phyloP scores from a whole-genome alignment of 2,113 vertebrate genomes.

The Stigmatopora argus region DNA sequence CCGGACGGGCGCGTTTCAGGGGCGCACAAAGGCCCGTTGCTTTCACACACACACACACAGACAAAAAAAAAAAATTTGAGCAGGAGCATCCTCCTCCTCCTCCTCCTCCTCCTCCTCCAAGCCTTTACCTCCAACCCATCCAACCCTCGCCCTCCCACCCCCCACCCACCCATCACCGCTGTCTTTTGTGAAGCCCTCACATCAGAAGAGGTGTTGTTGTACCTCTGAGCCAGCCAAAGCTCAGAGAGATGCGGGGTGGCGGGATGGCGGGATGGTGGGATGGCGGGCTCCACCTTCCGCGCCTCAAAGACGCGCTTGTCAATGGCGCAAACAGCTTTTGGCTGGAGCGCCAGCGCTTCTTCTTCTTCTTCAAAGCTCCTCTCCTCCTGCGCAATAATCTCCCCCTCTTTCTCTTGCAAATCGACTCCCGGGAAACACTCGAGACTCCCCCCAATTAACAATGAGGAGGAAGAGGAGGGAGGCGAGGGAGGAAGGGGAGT shows the following conservation, averaged over 20 bases:
- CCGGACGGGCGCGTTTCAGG: slow-evolving; percentile 33
- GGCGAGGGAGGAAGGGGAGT: no score
- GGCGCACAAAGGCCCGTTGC: slow-evolving; percentile 43
- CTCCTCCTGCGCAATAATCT: slow-evolving; percentile 73
- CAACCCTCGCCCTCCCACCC: not conserved
- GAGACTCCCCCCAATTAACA: slow-evolving; percentile 71
- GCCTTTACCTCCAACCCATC: not conserved
- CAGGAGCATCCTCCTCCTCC: not conserved
- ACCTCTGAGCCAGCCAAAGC: slow-evolving; percentile 59
- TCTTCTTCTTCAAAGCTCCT: slow-evolving; percentile 71
- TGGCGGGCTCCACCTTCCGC: slow-evolving; percentile 57
- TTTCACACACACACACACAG: no score
- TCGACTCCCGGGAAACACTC: slow-evolving; percentile 67
- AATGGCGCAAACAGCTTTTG: slow-evolving; percentile 60
- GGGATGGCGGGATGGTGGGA: no score
- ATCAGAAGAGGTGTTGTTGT: slow-evolving; percentile 55
- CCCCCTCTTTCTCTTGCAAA: slow-evolving; percentile 72
- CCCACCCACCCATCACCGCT: not conserved
- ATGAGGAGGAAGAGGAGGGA: slow-evolving; percentile 44
- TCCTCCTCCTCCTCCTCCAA: not conserved
- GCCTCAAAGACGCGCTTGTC: slow-evolving; percentile 55
- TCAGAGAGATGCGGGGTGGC: slow-evolving; percentile 26
- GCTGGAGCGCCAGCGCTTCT: slow-evolving; percentile 56
- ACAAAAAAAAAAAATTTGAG: no score
- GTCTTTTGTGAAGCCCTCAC: slow-evolving; percentile 39